phyloP scores from a whole-genome alignment of 2,113 vertebrate genomes.

The Notiomystis cincta region DNA sequence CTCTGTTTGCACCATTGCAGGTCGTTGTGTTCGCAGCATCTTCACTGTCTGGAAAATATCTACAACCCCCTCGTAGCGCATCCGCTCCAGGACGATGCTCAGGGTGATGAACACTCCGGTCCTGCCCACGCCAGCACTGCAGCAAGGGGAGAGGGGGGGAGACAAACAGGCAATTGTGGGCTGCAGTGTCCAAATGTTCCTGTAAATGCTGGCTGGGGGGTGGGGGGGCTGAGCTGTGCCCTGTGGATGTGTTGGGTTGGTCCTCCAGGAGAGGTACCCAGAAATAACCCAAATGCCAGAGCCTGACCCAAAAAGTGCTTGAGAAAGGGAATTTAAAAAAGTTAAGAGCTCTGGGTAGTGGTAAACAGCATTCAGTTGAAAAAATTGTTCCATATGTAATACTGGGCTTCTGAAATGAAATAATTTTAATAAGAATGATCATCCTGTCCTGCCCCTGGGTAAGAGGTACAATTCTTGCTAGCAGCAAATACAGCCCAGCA shows the following conservation, averaged over 20 bases:
- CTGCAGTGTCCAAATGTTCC: fast-evolving
- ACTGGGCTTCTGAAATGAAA: not conserved
- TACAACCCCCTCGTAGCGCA: conserved; percentile 97
- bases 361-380: not conserved
- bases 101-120: conserved; percentile 96
- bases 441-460: not conserved
- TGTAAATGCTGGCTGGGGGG: fast-evolving
- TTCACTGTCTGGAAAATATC: conserved; percentile 99
- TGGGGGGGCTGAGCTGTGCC: fast-evolving
- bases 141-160: not conserved
- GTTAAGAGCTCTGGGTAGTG: not conserved
- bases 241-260: fast-evolving
- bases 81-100: conserved; percentile 95
- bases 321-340: not conserved
- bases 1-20: conserved; percentile 98
- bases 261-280: not conserved
- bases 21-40: conserved; percentile 96
- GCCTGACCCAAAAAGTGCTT: not conserved
- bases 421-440: not conserved
- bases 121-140: conserved; percentile 91
- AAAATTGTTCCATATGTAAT: not conserved
- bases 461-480: not conserved
- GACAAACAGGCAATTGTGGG: fast-evolving
- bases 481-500: not conserved
- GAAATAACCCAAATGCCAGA: not conserved